These are phyloP conservation scores for Drosophila eohydei DNA, from an alignment of 2,888 invertebrate species.

Conservation along the genomic window DNA sequence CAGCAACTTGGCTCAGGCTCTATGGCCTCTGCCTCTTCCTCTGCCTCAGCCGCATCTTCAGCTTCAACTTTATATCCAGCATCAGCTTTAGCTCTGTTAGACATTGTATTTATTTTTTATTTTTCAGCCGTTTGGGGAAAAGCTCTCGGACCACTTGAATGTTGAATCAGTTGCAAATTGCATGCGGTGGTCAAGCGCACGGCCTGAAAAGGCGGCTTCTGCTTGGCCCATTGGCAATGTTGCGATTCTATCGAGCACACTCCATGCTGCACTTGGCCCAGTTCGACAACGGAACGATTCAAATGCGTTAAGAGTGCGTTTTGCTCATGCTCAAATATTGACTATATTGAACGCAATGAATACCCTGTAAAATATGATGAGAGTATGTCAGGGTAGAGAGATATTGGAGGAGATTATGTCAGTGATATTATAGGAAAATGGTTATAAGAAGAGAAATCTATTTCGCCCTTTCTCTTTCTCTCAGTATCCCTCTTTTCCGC, in stretches of 20 bases:
- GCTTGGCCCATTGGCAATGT: conserved; percentile 25
- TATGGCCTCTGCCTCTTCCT: neutral
- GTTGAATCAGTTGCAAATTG: conserved; percentile 77
- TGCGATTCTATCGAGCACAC: conserved; percentile 32
- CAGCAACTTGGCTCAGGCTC: conserved; percentile 46
- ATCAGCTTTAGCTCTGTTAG: conserved; percentile 38
- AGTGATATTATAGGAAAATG: neutral
- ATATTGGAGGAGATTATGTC: neutral
- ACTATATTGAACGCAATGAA: conserved; percentile 6
- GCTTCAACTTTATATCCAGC: neutral
- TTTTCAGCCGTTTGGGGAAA: conserved; percentile 42
- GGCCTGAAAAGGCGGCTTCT: conserved; percentile 32
- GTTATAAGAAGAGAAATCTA: neutral
- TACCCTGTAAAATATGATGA: conserved; percentile 1
- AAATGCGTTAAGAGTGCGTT: conserved; percentile 49
- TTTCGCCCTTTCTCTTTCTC: neutral
- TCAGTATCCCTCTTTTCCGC: no score
- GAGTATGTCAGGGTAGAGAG: neutral
- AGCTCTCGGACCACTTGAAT: conserved; percentile 62
- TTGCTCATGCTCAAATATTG: conserved; percentile 19
- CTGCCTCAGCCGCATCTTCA: neutral
- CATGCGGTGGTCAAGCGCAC: conserved; percentile 64
- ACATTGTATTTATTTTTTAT: conserved; percentile 45
- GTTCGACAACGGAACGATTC: conserved; percentile 36
- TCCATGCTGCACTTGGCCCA: conserved; percentile 54